Evolutionary conservation across 2,888 invertebrate species (phyloP), one percentile per base, ranked within the genome.

Genomic region (Drosophila testacea): DNA sequence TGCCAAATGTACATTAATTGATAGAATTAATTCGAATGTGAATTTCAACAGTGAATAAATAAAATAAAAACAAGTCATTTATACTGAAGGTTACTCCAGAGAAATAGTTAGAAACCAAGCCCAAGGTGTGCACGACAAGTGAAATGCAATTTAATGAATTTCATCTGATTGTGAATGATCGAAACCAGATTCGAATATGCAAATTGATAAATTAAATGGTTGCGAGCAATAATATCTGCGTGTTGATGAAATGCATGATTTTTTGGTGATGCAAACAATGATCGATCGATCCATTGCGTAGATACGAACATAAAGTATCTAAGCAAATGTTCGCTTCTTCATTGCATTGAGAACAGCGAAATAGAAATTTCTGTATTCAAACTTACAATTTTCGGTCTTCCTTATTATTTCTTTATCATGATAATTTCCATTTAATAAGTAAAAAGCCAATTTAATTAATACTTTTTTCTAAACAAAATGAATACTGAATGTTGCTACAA

Each of bases 141-240:
- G 83, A 69, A 85, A 87, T 83, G 72, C 61, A 55, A 66, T 6
- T 13, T 4, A 61, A 32, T 64, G 83, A 50, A 83, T 83, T 88
- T 60, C 84, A 81, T 73, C 56, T 75, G 70, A 50, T 50, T 65
- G 73, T 74, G 78, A 73, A 74, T 81, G 69, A 78, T 74, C 55
- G 70, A 78, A 63, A 59, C 46, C 30, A 55, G 48, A 48, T 48
- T 56, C 39, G 48, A 34, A 55, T 67, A 74, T 52, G 54, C 64
- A 72, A 77, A 78, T 73, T 69, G 73, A 78, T 69, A 65, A 79
- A 84, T 69, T 68, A 72, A 83, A 85, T 92, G 92, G 92, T 90
- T 92, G 92, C 92, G 92, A 92, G 92, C 92, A 92, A 92, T 92
- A 92, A 92, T 92, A 92, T 92, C 91, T 92, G 92, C 90, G 92